Evolutionary conservation across 2,113 vertebrate species (phyloP).

Genomic region (Myiozetetes cayanensis): DNA sequence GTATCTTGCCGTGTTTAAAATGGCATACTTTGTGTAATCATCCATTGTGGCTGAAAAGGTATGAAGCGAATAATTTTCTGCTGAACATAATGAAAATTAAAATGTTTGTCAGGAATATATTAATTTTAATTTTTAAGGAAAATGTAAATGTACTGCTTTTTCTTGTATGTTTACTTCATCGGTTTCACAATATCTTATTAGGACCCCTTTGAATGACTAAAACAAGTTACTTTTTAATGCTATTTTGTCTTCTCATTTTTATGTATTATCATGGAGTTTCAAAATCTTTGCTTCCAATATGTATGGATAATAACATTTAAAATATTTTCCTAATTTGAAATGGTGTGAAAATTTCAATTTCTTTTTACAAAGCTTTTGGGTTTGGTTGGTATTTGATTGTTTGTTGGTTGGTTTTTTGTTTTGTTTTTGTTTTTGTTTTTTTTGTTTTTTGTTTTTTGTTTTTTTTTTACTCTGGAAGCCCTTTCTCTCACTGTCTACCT

Average conservation of each 20-base stretch:
- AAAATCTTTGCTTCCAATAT: neutral
- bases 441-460: rapidly evolving
- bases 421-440: too few relatives aligned
- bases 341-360: rapidly evolving
- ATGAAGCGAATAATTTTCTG: neutral
- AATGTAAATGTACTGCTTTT: neutral
- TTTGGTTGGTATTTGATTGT: too few relatives aligned
- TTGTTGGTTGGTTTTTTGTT: neutral
- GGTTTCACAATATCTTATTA: neutral
- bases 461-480: rapidly evolving
- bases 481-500: neutral
- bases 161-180: neutral
- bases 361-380: neutral
- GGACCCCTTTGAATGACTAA: neutral
- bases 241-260: neutral
- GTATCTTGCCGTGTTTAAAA: neutral
- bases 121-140: neutral
- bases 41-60: neutral
- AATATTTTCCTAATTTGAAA: neutral
- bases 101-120: neutral
- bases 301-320: neutral
- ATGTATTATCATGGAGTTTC: neutral
- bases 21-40: neutral
- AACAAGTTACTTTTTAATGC: neutral
- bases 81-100: neutral